A percentile compares a stretch with the other conserved stretches of the same genome.
These are phyloP conservation scores for Podarcis muralis DNA, from an alignment of 2,113 vertebrate species.

Conservation along the genomic window DNA sequence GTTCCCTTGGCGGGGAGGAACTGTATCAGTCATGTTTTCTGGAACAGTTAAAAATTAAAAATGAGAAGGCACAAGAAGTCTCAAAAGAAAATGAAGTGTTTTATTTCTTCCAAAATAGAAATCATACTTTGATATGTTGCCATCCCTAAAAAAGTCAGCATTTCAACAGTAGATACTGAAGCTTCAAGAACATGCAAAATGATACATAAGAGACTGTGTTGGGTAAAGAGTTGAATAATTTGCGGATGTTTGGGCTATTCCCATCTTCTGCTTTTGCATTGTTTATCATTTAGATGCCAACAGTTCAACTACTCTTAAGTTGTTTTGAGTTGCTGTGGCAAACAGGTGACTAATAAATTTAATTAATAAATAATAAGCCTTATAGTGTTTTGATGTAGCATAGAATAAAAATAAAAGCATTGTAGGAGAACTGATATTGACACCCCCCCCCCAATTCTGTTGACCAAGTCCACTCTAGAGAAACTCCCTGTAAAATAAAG, in stretches of 20 bases:
- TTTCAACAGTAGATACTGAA: not conserved
- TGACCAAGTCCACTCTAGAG: rapidly evolving
- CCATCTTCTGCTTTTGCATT: not conserved
- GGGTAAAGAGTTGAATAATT: not conserved
- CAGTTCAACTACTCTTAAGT: not conserved
- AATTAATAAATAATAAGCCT: not conserved
- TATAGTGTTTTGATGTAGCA: not conserved
- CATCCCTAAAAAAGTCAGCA: not conserved
- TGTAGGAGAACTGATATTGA: not conserved
- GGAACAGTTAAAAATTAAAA: not conserved
- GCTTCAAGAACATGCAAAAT: not conserved
- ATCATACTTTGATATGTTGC: not conserved
- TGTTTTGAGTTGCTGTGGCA: too few species aligned
- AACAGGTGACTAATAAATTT: too few species aligned
- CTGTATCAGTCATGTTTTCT: not conserved
- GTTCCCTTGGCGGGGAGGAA: constrained; percentile 33
- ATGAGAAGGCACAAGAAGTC: constrained; percentile 27
- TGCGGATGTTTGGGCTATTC: not conserved
- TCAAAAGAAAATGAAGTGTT: not conserved
- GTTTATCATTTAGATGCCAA: not conserved
- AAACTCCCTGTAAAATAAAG: not conserved
- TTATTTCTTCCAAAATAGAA: not conserved
- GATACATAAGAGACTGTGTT: not conserved
- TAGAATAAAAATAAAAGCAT: not conserved
- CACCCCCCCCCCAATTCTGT: not conserved